phyloP scores from a whole-genome alignment of 2,797 vertebrate genomes.

The Enteromius thamalakanensis region DNA sequence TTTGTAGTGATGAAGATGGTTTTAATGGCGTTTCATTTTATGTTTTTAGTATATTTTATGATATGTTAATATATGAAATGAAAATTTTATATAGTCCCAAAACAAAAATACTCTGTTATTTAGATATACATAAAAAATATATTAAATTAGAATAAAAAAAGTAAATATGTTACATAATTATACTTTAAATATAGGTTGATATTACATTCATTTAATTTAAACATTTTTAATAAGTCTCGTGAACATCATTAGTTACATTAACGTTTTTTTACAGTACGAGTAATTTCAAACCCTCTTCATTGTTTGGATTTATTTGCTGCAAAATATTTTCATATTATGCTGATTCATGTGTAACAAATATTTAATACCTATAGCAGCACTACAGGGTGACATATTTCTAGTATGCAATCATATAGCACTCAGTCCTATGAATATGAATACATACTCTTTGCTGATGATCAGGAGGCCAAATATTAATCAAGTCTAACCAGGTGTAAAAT shows the following conservation, averaged over 20 bases:
- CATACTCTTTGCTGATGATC: conserved; percentile 10
- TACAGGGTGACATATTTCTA: background rate
- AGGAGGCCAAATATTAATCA: conserved; percentile 47
- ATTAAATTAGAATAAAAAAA: background rate
- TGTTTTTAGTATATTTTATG: background rate
- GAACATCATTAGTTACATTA: background rate
- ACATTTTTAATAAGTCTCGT: no score
- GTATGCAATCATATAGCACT: background rate
- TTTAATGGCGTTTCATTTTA: no score
- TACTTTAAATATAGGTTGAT: background rate
- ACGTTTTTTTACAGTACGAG: background rate
- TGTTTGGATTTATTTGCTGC: background rate
- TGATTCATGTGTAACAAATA: background rate
- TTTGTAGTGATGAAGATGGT: no score
- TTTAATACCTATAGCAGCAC: background rate
- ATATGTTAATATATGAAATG: background rate
- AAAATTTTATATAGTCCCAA: no score
- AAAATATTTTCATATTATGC: no score
- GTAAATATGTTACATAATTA: background rate
- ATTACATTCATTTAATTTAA: no score
- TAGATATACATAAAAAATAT: background rate
- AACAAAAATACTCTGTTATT: background rate
- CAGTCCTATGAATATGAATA: conserved; percentile 1
- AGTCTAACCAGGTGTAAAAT: conserved; percentile 49
- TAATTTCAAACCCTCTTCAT: background rate